These are phyloP conservation scores for Liolophura sinensis DNA, from an alignment of 1,140 invertebrate genomes.

Conservation along the genomic window DNA sequence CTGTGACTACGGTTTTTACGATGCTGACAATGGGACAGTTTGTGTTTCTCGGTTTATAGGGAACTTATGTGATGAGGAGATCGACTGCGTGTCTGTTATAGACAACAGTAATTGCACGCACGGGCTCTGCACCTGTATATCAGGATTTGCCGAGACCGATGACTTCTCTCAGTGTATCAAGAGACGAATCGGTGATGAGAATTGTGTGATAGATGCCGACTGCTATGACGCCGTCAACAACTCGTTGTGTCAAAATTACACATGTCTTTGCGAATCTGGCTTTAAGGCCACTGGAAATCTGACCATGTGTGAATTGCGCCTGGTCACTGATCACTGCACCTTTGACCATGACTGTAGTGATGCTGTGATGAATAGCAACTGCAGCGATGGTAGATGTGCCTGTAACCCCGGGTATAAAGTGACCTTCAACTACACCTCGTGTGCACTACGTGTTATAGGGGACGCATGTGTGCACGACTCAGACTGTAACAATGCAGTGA, in stretches of 20 bases:
- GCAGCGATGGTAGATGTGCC: slow-evolving; percentile 15
- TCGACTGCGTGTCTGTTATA: slow-evolving; percentile 2
- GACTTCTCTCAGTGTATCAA: slow-evolving; percentile 11
- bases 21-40: neutral
- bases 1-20: slow-evolving; percentile 26
- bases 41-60: no score
- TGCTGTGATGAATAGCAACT: slow-evolving; percentile 17
- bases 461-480: slow-evolving; percentile 17
- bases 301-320: no score
- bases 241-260: slow-evolving; percentile 18
- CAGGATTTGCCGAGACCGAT: neutral
- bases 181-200: slow-evolving; percentile 10
- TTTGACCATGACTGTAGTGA: slow-evolving; percentile 12
- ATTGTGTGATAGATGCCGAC: slow-evolving; percentile 18
- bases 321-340: no score
- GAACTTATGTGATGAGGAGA: slow-evolving; percentile 8
- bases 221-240: slow-evolving; percentile 20
- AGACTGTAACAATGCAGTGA: slow-evolving; percentile 26
- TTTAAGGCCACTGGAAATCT: neutral
- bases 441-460: slow-evolving; percentile 21
- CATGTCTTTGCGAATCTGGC: slow-evolving; percentile 15
- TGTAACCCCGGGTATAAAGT: slow-evolving; percentile 24
- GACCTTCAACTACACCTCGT: slow-evolving; percentile 9
- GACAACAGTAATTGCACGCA: slow-evolving; percentile 9
- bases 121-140: neutral